These are phyloP conservation scores for Poecile montanus DNA, from an alignment of 2,797 vertebrate species.

Conservation along the genomic window DNA sequence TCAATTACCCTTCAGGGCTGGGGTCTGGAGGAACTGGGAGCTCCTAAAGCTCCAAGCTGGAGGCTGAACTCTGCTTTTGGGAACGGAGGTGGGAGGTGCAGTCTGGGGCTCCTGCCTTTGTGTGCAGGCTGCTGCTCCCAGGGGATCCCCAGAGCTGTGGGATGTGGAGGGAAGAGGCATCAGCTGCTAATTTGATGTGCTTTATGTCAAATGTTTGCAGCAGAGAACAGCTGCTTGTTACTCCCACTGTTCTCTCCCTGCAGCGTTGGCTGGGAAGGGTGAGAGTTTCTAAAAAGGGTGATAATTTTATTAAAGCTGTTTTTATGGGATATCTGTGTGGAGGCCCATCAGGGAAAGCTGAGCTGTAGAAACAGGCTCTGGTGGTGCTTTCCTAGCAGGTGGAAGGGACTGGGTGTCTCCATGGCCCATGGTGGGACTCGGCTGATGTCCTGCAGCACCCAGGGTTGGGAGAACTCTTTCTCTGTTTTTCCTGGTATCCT, in stretches of 20 bases:
- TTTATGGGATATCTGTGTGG: not conserved
- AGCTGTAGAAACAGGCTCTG: not conserved
- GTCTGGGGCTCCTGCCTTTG: not conserved
- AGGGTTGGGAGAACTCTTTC: not conserved
- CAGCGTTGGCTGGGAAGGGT: not conserved
- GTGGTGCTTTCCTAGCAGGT: not conserved
- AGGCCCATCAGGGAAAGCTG: not conserved
- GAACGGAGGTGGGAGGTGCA: fast-evolving
- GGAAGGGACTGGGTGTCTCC: too few species aligned
- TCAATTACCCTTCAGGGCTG: not conserved
- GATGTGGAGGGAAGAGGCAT: not conserved
- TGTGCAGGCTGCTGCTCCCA: not conserved
- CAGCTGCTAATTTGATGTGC: not conserved
- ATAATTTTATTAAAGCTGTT: not conserved
- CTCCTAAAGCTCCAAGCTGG: not conserved
- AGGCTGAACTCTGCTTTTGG: not conserved
- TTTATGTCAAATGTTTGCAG: not conserved
- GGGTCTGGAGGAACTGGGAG: not conserved
- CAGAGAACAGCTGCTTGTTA: not conserved
- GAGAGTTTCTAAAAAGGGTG: not conserved
- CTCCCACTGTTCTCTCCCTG: not conserved
- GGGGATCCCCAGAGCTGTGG: not conserved
- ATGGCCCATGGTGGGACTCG: not conserved
- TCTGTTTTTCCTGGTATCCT: not conserved
- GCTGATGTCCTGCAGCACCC: not conserved